Base-by-base conservation (phyloP, 2,888 invertebrate species). In the Eilema griseolum region DNA sequence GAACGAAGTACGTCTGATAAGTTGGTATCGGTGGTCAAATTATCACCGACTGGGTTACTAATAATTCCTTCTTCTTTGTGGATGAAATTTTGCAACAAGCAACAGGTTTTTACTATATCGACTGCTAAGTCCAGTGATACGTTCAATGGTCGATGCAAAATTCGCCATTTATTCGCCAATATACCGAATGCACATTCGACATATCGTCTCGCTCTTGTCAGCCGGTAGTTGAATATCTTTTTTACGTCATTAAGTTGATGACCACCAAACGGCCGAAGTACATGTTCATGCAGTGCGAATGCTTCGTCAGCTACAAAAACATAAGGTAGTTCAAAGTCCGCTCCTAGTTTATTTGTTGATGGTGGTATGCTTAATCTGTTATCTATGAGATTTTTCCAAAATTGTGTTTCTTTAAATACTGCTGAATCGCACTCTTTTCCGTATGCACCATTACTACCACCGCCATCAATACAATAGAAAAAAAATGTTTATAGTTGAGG, bases 271-370 rank as follows among this genome's bases (percentile, higher is more conserved):
- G 67, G 67, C 31, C 66, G 66, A n/a, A 66, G 31, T 56, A 66
- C 33, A 62, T 76, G 72, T 66, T 76, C 57, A 75, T 77, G 75
- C 67, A 80, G 73, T 70, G 74, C 77, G 64, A 78, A 78, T 66
- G 75, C 78, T 76, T 80, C 80, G 67, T 78, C 80, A 66, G 69
- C 71, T 65, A 74, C 67, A 59, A 70, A 64, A 61, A 71, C 71
- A 63, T 28, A 68, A 57, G 56, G 62, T 61, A 67, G 46, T 61
- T 31, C 60, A 61, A 61, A 59, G 59, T 59, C 59, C 26, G 59
- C 59, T 59, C 59, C 16, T 59, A 59, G 26, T 57, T n/a, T n/a
- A n/a, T n/a, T n/a, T n/a, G n/a, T n/a, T n/a, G n/a, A n/a, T n/a
- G n/a, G n/a, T n/a, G n/a, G n/a, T n/a, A n/a, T n/a, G 57, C 23